Evolutionary conservation across 2,113 vertebrate genomes (phyloP).

Genomic region (Sclerurus mexicanus): DNA sequence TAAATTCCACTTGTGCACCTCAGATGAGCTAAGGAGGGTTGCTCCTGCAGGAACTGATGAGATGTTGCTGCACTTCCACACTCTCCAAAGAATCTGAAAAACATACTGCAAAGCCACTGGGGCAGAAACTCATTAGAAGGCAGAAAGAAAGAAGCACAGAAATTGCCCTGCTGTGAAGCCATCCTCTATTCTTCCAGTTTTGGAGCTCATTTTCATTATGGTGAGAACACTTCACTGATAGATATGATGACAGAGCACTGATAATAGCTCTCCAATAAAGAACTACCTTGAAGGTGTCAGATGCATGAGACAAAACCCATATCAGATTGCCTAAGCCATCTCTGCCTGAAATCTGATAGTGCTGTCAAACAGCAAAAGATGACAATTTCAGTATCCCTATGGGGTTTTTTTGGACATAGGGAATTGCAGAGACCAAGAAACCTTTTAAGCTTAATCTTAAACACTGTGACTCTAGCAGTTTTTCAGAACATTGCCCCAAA

Average conservation of each 20-base stretch:
- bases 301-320: background rate
- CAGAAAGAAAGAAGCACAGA: background rate
- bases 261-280: background rate
- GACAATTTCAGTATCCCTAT: background rate
- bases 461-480: background rate
- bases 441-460: background rate
- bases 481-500: background rate
- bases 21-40: background rate
- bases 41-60: background rate
- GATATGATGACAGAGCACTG: background rate
- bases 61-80: background rate
- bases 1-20: background rate
- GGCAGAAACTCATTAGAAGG: background rate
- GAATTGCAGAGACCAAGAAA: conserved; percentile 11
- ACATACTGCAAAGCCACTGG: background rate
- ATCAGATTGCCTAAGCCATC: background rate
- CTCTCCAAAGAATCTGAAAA: background rate
- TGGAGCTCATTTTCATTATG: background rate
- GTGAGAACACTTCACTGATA: background rate
- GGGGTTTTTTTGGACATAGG: background rate
- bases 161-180: background rate
- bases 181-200: background rate
- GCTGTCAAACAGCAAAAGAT: background rate
- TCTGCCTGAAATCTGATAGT: background rate
- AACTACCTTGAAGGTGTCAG: conserved; percentile 1